Evolutionary conservation across 2,113 vertebrate species (phyloP).

Genomic region (Penelope pileata): DNA sequence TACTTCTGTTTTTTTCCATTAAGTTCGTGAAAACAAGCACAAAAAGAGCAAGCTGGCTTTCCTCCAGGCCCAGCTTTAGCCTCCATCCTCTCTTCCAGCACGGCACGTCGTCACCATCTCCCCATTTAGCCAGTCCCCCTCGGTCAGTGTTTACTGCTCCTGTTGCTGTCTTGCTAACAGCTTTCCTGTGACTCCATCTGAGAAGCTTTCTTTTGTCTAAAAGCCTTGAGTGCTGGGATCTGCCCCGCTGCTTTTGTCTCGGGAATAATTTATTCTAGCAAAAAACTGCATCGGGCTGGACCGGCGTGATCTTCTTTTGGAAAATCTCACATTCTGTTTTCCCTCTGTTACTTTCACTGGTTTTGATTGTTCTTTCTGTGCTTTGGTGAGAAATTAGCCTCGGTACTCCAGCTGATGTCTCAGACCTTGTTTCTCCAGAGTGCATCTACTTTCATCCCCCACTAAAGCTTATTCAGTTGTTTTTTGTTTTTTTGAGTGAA

Average conservation of each 20-base stretch:
- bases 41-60: neutral
- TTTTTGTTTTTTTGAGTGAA: too few relatives aligned
- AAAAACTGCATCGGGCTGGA: neutral
- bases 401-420: neutral
- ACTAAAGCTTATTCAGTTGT: neutral
- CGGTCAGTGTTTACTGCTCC: neutral
- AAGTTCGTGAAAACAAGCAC: neutral
- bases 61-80: neutral
- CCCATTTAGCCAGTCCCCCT: too few relatives aligned
- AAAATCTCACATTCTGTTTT: neutral
- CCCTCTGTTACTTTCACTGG: too few relatives aligned
- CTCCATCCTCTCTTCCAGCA: neutral
- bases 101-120: neutral
- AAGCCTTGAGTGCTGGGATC: neutral
- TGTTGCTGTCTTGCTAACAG: neutral
- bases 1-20: neutral
- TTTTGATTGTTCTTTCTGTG: neutral
- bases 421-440: neutral
- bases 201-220: neutral
- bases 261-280: neutral
- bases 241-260: neutral
- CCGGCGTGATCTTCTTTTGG: neutral
- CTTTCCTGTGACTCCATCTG: neutral
- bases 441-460: neutral
- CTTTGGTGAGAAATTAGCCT: neutral